Percentiles rank a stretch among this genome's conserved stretches.
These are phyloP conservation scores for Cricetomys ansorgei DNA, from an alignment of 2,113 vertebrate genomes.

Conservation along the genomic window DNA sequence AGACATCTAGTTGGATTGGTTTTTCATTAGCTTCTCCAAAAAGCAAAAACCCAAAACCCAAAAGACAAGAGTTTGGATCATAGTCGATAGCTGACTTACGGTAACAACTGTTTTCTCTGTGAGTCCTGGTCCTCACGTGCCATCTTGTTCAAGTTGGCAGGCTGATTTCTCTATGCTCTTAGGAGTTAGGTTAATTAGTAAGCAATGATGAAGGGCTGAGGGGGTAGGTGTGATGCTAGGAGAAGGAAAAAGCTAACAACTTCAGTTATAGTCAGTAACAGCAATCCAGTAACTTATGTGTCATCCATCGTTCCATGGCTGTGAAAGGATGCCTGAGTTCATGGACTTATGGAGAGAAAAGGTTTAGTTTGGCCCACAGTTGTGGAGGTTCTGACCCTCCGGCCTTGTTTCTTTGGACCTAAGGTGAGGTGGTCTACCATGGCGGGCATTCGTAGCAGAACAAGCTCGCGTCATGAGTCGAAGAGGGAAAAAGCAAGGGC, in stretches of 20 bases:
- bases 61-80: not conserved
- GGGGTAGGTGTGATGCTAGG: not conserved
- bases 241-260: not conserved
- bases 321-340: no score
- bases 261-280: not conserved
- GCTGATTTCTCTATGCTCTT: not conserved
- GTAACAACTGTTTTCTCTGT: not conserved
- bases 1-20: not conserved
- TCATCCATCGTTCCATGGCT: not conserved
- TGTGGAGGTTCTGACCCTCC: not conserved
- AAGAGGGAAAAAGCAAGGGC: not conserved
- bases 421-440: not conserved
- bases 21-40: constrained; percentile 12
- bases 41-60: not conserved
- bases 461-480: not conserved
- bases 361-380: not conserved
- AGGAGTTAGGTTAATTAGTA: not conserved
- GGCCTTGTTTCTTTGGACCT: not conserved
- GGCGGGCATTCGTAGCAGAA: no score
- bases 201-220: not conserved
- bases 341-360: not conserved
- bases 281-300: not conserved
- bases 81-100: not conserved
- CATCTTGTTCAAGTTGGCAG: not conserved
- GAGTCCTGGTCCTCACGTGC: not conserved